phyloP scores from a whole-genome alignment of 1,140 invertebrate genomes.

The Lucilia cuprina region DNA sequence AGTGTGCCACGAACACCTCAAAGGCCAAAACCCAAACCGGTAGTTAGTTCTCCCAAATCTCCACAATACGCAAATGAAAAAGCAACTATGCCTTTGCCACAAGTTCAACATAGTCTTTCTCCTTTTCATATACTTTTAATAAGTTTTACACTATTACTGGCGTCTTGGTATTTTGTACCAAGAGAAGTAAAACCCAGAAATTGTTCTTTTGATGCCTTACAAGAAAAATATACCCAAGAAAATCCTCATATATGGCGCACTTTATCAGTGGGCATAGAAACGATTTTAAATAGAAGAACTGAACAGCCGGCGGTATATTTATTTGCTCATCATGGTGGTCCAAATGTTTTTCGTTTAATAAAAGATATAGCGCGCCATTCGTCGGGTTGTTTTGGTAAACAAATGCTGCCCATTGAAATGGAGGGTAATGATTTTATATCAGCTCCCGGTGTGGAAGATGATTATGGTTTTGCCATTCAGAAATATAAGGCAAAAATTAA shows the following conservation, averaged over 20 bases:
- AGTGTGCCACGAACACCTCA: not conserved
- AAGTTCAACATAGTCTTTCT: not conserved
- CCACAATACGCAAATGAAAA: not conserved
- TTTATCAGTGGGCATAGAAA: conserved; percentile 47
- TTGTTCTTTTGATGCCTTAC: conserved; percentile 18
- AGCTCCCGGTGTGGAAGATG: conserved; percentile 27
- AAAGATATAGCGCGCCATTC: conserved; percentile 46
- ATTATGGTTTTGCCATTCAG: conserved; percentile 51
- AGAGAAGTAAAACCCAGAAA: not conserved
- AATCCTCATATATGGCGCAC: conserved; percentile 42
- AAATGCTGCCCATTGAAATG: conserved; percentile 44
- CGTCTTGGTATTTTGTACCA: not conserved
- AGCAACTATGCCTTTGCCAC: too few species aligned
- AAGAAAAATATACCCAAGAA: conserved; percentile 19
- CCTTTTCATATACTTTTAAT: not conserved
- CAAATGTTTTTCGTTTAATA: conserved; percentile 39
- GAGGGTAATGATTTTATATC: conserved; percentile 46
- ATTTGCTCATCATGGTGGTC: conserved; percentile 45
- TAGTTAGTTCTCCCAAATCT: not conserved
- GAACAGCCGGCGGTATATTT: conserved; percentile 47
- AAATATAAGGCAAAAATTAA: conserved; percentile 49
- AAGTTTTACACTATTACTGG: not conserved
- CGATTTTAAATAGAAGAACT: conserved; percentile 46
- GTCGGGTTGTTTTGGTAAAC: conserved; percentile 48
- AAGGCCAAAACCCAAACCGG: not conserved